Conservation (phyloP, 2,797 vertebrate species). For the Anas bernieri region DNA sequence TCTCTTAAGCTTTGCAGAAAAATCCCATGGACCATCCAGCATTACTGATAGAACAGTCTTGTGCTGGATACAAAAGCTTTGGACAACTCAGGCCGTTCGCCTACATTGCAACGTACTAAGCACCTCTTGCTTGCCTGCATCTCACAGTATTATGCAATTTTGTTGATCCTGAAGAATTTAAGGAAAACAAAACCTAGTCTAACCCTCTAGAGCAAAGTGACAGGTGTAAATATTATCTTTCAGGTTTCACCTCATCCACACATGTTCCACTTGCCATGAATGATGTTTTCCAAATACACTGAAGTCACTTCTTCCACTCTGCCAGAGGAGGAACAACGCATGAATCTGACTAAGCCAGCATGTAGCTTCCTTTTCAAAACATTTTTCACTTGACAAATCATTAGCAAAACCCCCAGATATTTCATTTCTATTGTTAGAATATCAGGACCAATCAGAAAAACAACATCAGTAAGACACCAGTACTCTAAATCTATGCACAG, state of each 20-base stretch:
- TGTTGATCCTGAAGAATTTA: background rate
- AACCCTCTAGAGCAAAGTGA: background rate
- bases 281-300: rapidly evolving
- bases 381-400: background rate
- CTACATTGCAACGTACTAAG: background rate
- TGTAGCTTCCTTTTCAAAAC: background rate
- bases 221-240: background rate
- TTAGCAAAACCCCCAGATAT: background rate
- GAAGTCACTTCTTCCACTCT: background rate
- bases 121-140: background rate
- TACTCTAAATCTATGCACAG: background rate
- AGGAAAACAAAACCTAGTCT: background rate
- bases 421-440: background rate
- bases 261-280: background rate
- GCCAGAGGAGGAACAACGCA: background rate
- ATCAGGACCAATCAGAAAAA: background rate
- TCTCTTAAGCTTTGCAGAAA: background rate
- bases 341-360: background rate
- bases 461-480: background rate
- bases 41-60: background rate
- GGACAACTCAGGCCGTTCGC: background rate
- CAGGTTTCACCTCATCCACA: background rate
- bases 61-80: background rate
- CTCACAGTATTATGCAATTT: background rate
- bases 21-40: background rate